These are phyloP conservation scores for Manis pentadactyla DNA, from an alignment of 2,797 vertebrate genomes.

Conservation along the genomic window DNA sequence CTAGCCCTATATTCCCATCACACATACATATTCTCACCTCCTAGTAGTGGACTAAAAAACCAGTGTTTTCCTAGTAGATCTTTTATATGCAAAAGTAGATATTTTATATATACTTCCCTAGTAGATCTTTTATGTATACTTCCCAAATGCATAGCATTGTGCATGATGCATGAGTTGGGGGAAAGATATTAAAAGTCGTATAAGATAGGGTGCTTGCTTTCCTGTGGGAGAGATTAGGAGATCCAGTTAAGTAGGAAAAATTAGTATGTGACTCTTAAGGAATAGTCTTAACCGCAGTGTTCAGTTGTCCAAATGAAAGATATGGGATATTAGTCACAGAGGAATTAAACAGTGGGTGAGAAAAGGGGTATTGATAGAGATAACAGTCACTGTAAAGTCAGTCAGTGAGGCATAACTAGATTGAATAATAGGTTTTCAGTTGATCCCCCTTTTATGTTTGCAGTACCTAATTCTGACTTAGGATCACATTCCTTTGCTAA, in stretches of 20 bases:
- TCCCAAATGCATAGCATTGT: neutral
- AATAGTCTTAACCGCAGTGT: neutral
- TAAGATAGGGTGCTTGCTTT: neutral
- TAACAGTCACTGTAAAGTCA: neutral
- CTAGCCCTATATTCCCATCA: rapidly evolving
- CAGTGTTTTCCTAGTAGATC: neutral
- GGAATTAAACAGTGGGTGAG: neutral
- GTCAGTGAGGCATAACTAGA: neutral
- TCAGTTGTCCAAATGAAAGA: conserved; percentile 11
- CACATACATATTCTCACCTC: neutral
- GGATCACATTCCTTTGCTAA: neutral
- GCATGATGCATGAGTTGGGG: neutral
- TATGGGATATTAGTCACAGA: neutral
- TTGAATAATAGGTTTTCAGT: conserved; percentile 26
- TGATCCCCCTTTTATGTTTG: neutral
- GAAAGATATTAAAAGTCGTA: neutral
- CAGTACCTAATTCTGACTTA: neutral
- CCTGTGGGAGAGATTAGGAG: neutral
- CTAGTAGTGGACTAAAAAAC: neutral
- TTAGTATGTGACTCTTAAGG: neutral
- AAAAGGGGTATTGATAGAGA: neutral
- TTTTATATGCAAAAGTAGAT: neutral
- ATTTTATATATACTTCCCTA: neutral
- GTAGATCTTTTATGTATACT: neutral
- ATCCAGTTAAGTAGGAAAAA: neutral